A percentile compares a stretch with the other conserved stretches of the same genome.
Evolutionary conservation across 2,797 vertebrate genomes (phyloP).

Genomic region (Syndactyla subalaris): DNA sequence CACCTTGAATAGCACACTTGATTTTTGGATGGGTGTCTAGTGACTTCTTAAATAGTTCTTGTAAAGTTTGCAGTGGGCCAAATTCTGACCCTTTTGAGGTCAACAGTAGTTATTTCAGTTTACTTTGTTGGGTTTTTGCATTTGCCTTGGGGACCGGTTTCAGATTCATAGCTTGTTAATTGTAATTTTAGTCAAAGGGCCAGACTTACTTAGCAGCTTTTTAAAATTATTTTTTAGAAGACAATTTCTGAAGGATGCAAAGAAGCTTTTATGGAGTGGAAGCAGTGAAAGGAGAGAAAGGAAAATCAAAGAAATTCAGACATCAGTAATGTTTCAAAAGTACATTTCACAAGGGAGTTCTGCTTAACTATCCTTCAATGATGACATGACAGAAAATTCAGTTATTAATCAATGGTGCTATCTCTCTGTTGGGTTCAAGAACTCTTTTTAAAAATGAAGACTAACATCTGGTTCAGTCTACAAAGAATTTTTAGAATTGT

Average conservation of each 20-base stretch:
- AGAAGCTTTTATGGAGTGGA: background rate
- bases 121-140: background rate
- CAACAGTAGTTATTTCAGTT: background rate
- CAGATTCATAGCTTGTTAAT: constrained; percentile 6
- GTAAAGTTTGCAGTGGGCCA: background rate
- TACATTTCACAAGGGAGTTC: constrained; percentile 32
- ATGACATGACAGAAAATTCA: constrained; percentile 22
- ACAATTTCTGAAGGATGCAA: constrained; percentile 13
- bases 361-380: constrained; percentile 42
- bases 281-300: background rate
- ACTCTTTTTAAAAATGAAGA: background rate
- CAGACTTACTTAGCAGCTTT: background rate
- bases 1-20: background rate
- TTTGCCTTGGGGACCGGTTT: background rate
- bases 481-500: constrained; percentile 25
- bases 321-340: constrained; percentile 36
- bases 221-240: background rate
- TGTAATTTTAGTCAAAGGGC: background rate
- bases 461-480: constrained; percentile 35
- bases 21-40: background rate
- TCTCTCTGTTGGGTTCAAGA: constrained; percentile 16
- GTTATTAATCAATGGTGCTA: constrained; percentile 41
- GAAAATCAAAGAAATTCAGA: constrained; percentile 45
- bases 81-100: background rate
- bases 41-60: background rate